Conservation (phyloP, 1,140 invertebrate species). For the Cydia amplana region DNA sequence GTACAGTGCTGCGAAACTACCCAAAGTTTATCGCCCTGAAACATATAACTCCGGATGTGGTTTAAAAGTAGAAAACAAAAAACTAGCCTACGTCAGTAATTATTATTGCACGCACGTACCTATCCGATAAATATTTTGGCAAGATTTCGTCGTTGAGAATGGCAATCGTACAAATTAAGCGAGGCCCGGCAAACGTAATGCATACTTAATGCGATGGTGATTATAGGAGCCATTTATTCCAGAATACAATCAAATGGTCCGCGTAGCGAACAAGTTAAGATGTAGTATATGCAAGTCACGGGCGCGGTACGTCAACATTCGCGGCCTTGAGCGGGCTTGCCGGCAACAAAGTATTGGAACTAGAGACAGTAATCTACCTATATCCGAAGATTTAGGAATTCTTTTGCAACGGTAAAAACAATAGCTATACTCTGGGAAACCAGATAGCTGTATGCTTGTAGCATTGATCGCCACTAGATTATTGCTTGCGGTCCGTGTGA, state of each 20-base stretch:
- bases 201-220: conserved; percentile 48
- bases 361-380: not conserved
- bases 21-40: not conserved
- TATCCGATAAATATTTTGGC: not conserved
- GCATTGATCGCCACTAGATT: not conserved
- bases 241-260: conserved; percentile 63
- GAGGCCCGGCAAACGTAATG: conserved; percentile 35
- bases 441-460: not conserved
- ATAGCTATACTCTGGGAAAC: not conserved
- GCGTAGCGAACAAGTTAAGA: conserved; percentile 42
- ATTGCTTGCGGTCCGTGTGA: not conserved
- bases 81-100: not conserved
- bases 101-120: not conserved
- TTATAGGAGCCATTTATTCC: conserved; percentile 50
- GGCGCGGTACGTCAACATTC: conserved; percentile 62
- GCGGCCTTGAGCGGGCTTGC: conserved; percentile 55
- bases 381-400: not conserved
- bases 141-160: conserved; percentile 7
- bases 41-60: not conserved
- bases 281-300: conserved; percentile 68
- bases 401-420: not conserved
- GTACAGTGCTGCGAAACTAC: not conserved
- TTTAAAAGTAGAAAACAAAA: conserved; percentile 10
- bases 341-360: not conserved
- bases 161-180: not conserved